These are phyloP conservation scores for Automeris io DNA, from an alignment of 2,888 invertebrate species.

Conservation along the genomic window DNA sequence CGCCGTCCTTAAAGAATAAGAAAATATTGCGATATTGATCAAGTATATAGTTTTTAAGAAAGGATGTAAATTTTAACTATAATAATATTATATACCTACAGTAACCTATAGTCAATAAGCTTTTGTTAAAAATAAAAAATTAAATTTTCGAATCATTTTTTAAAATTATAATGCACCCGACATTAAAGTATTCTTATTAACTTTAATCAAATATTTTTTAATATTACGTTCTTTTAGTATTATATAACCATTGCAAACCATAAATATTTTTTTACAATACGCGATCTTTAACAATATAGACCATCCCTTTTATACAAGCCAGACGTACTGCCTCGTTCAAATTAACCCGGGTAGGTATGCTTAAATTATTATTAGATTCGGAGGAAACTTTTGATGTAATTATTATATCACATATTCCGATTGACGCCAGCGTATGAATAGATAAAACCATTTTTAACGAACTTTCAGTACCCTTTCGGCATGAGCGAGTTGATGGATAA, in stretches of 20 bases:
- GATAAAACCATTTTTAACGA: slow-evolving; percentile 8
- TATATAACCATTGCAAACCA: background rate
- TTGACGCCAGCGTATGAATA: slow-evolving; percentile 10
- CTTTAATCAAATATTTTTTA: too few species aligned
- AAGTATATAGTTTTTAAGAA: too few species aligned
- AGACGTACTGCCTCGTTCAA: slow-evolving; percentile 34
- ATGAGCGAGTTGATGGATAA: background rate
- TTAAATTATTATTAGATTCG: slow-evolving; percentile 40
- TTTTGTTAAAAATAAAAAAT: too few species aligned
- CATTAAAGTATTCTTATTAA: too few species aligned
- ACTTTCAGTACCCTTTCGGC: slow-evolving; percentile 2
- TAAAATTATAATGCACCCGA: too few species aligned
- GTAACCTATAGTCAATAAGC: too few species aligned
- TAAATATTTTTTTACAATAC: background rate
- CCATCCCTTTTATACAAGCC: slow-evolving; percentile 25
- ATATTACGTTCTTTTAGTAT: too few species aligned
- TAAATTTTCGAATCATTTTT: too few species aligned
- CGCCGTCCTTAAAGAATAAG: too few species aligned
- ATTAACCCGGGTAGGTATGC: slow-evolving; percentile 47
- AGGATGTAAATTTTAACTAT: too few species aligned
- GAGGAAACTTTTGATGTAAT: slow-evolving; percentile 37
- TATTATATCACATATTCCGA: slow-evolving; percentile 28
- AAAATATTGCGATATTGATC: too few species aligned
- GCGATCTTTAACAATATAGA: slow-evolving; percentile 5
- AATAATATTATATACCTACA: too few species aligned